Conservation (phyloP, 2,113 vertebrate genomes). For the Xiphias gladius region DNA sequence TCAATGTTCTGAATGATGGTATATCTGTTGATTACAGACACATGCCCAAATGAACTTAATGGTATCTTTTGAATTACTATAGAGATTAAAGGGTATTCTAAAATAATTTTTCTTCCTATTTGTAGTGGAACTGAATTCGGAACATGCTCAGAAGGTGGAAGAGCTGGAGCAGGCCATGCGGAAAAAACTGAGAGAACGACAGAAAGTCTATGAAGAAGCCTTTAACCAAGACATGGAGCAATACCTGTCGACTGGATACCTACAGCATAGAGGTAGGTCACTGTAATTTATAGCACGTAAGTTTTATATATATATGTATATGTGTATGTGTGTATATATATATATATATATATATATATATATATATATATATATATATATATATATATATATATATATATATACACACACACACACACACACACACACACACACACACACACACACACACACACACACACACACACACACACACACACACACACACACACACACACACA, state of each 20-base stretch:
- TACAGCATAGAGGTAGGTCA: slow-evolving; percentile 90
- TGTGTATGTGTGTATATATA: no score
- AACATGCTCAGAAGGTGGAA: slow-evolving; percentile 90
- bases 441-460: no score
- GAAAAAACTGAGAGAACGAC: slow-evolving; percentile 91
- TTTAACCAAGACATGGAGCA: slow-evolving; percentile 97
- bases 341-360: no score
- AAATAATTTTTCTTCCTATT: background rate
- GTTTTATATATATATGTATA: no score
- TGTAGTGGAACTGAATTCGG: slow-evolving; percentile 89
- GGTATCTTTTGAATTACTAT: background rate
- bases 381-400: no score
- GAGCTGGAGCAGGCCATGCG: slow-evolving; percentile 93
- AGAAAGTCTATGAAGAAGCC: slow-evolving; percentile 97
- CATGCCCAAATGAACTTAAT: background rate
- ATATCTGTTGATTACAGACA: no score
- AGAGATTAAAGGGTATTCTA: background rate
- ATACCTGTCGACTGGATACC: slow-evolving; percentile 92
- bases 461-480: no score
- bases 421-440: no score
- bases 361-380: no score
- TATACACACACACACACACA: no score
- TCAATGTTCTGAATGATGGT: background rate
- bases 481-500: no score
- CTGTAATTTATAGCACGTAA: background rate